phyloP scores from a whole-genome alignment of 30 jellyfish, hydroid and myxozoan species.

The Sanderia malayensis region DNA sequence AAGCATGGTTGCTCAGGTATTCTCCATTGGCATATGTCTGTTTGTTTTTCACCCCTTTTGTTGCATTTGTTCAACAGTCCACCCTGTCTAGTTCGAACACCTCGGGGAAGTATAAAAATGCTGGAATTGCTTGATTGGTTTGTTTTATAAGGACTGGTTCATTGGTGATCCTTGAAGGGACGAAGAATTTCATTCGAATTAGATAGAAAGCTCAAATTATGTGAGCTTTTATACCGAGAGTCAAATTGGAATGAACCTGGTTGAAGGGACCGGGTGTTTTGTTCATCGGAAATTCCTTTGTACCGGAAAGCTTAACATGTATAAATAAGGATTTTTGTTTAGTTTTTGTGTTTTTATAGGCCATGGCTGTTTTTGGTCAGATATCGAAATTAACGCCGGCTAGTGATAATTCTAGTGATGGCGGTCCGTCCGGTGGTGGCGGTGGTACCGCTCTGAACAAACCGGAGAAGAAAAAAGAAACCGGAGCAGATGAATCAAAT shows the following conservation, averaged over 20 bases:
- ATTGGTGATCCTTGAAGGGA: background rate
- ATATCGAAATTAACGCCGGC: constrained; percentile 48
- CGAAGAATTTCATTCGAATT: no score
- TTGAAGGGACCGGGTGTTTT: background rate
- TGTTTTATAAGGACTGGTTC: background rate
- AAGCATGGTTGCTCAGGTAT: constrained; percentile 97
- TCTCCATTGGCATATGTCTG: background rate
- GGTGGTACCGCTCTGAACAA: background rate
- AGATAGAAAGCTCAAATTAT: no score
- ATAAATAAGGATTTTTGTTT: no score
- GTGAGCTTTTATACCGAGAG: no score
- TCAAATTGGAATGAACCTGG: background rate
- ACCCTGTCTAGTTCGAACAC: background rate
- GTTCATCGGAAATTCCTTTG: background rate
- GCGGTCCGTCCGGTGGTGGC: constrained; percentile 11
- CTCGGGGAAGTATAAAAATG: no score
- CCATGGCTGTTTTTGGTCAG: constrained; percentile 86
- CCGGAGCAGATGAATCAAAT: background rate
- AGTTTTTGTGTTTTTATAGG: constrained; percentile 75
- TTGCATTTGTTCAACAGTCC: background rate
- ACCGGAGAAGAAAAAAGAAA: constrained; percentile 1
- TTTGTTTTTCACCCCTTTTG: background rate
- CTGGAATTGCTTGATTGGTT: background rate
- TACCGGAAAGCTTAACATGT: no score
- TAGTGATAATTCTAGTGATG: constrained; percentile 32